Evolutionary conservation across 2,113 vertebrate genomes (phyloP).

Genomic region (Phyllopteryx taeniolatus): DNA sequence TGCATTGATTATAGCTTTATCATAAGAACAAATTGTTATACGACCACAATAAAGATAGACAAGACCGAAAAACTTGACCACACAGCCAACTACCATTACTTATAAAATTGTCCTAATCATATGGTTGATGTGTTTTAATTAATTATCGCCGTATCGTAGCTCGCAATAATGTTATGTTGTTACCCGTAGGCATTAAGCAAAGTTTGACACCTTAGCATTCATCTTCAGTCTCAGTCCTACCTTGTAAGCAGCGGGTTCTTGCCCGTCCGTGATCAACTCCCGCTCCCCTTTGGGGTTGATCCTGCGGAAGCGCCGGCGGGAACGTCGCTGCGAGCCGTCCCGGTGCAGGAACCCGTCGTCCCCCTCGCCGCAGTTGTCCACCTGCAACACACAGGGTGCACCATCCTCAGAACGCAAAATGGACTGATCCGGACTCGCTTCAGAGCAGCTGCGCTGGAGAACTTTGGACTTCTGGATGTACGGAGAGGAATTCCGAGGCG

Average conservation of each 20-base stretch:
- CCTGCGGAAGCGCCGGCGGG: constrained; percentile 82
- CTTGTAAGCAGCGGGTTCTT: constrained; percentile 74
- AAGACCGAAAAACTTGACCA: too few relatives aligned
- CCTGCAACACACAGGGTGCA: constrained; percentile 81
- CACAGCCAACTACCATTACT: too few relatives aligned
- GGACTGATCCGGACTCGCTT: neutral
- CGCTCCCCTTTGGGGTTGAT: constrained; percentile 86
- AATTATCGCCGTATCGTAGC: too few relatives aligned
- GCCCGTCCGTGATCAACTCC: constrained; percentile 85
- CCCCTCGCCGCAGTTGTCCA: constrained; percentile 88
- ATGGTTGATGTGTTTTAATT: too few relatives aligned
- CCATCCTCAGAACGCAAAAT: constrained; percentile 40
- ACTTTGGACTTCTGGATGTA: constrained; percentile 14
- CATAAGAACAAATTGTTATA: too few relatives aligned
- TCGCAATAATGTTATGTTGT: neutral
- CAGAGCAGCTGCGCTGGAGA: constrained; percentile 23
- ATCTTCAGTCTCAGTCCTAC: constrained; percentile 57
- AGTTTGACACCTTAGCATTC: too few relatives aligned
- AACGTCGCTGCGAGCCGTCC: constrained; percentile 80
- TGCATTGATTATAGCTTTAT: too few relatives aligned
- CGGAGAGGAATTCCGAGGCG: neutral
- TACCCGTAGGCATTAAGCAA: neutral
- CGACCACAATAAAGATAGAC: too few relatives aligned
- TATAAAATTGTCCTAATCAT: too few relatives aligned
- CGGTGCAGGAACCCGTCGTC: constrained; percentile 82